A percentile compares a stretch with the other conserved stretches of the same genome.
These are phyloP conservation scores for Cepphus grylle DNA, from an alignment of 2,113 vertebrate species.

Conservation along the genomic window DNA sequence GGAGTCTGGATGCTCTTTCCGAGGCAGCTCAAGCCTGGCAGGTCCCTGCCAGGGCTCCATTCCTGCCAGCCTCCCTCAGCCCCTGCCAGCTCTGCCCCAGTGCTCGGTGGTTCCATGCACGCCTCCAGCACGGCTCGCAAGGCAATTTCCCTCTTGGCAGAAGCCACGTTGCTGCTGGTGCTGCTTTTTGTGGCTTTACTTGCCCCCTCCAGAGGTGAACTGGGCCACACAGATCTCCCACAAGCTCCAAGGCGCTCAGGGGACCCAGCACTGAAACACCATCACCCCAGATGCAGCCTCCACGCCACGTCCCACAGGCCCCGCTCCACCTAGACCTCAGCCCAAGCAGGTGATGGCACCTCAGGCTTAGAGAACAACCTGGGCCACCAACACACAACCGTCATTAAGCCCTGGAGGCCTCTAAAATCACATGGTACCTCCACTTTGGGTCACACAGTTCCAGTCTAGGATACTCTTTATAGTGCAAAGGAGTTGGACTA, in stretches of 20 bases:
- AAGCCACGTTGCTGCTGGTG: background rate
- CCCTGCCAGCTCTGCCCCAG: background rate
- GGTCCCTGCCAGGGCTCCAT: background rate
- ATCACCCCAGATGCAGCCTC: background rate
- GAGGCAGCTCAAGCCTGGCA: background rate
- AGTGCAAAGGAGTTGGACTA: background rate
- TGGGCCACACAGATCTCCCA: background rate
- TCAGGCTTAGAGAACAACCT: background rate
- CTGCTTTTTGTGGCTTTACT: background rate
- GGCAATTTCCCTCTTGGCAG: background rate
- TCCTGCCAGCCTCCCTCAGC: background rate
- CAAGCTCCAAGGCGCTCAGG: background rate
- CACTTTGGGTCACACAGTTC: background rate
- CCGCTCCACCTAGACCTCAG: background rate
- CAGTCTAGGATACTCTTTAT: background rate
- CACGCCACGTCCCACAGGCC: background rate
- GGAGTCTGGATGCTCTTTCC: background rate
- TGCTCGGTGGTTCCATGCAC: background rate
- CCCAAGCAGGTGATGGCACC: background rate
- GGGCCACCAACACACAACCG: background rate
- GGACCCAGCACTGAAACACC: background rate
- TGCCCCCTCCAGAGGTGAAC: background rate
- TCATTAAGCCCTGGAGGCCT: no score
- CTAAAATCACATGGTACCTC: background rate
- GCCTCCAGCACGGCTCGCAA: background rate